Evolutionary conservation across 2,888 invertebrate genomes (phyloP).

Genomic region (Hyalella azteca): DNA sequence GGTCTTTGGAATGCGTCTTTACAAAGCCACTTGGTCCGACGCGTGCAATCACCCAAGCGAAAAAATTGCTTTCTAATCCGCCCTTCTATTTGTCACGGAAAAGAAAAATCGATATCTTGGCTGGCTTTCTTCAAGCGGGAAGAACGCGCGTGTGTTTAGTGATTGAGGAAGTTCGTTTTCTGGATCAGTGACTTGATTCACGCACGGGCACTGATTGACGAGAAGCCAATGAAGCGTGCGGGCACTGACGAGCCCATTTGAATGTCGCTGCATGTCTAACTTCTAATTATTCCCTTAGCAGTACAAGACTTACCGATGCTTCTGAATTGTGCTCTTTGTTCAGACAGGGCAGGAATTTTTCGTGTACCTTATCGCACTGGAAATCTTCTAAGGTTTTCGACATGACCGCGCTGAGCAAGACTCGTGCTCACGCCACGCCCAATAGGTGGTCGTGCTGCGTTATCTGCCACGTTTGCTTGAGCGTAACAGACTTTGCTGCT

Average conservation of each 20-base stretch:
- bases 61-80: constrained; percentile 19
- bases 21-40: constrained; percentile 16
- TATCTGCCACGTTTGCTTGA: constrained; percentile 15
- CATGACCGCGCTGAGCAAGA: not conserved
- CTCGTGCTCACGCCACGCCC: not conserved
- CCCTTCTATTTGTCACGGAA: constrained; percentile 33
- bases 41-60: constrained; percentile 24
- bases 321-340: constrained; percentile 16
- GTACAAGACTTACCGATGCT: constrained; percentile 17
- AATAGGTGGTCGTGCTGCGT: not conserved
- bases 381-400: not conserved
- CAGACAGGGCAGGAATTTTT: not conserved
- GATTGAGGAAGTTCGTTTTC: constrained; percentile 10
- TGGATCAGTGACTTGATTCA: constrained; percentile 16
- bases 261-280: constrained; percentile 20
- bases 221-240: constrained; percentile 23
- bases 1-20: constrained; percentile 23
- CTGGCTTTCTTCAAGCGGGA: constrained; percentile 3
- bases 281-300: constrained; percentile 21
- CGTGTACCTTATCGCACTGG: not conserved
- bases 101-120: constrained; percentile 31
- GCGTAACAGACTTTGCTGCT: too few relatives aligned
- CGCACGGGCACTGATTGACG: not conserved
- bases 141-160: too few relatives aligned
- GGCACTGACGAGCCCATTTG: not conserved